These are phyloP conservation scores for Spilogale gracilis DNA, from an alignment of 2,113 vertebrate genomes.

Conservation along the genomic window DNA sequence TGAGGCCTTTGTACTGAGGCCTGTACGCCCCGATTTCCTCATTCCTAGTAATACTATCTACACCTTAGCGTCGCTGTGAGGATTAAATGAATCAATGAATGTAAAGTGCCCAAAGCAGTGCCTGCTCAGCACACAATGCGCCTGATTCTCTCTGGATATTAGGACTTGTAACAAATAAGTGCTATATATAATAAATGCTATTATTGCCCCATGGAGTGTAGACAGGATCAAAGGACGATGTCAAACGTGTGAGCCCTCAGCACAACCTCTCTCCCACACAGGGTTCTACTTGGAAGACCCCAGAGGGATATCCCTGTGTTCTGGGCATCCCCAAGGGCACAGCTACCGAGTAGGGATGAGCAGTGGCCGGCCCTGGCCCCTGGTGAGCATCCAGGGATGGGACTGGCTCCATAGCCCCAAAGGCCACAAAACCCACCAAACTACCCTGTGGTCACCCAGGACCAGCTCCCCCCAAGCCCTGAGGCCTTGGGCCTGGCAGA, in stretches of 20 bases:
- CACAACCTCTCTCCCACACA: neutral
- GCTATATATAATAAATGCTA: neutral
- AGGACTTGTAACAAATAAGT: neutral
- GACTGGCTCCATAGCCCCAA: neutral
- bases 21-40: neutral
- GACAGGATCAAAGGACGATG: neutral
- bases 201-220: neutral
- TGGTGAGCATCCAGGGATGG: neutral
- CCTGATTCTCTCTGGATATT: neutral
- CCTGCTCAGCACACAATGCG: neutral
- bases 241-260: neutral
- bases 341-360: neutral
- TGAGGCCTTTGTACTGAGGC: neutral
- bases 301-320: neutral
- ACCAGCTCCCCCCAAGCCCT: neutral
- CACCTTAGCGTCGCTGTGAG: neutral
- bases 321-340: neutral
- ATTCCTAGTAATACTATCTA: neutral
- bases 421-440: neutral
- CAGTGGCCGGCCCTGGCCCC: neutral
- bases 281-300: neutral
- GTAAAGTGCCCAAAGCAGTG: neutral
- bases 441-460: accelerated
- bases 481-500: accelerated
- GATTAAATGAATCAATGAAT: neutral